These are phyloP conservation scores for Thalassarche chlororhynchos DNA, from an alignment of 2,113 vertebrate genomes.

Conservation along the genomic window DNA sequence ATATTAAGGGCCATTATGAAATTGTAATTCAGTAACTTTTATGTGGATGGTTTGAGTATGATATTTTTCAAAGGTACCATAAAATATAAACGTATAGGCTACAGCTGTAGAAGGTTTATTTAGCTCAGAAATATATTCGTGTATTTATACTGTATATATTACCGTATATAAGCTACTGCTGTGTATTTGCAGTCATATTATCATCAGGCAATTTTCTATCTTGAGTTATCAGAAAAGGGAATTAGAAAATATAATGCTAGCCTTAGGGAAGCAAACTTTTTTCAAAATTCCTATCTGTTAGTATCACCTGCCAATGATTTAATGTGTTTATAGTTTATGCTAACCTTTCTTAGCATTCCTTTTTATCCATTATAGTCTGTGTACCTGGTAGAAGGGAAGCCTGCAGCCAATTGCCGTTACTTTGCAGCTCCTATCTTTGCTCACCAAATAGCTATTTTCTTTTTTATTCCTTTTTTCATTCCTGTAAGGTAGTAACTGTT, in stretches of 20 bases:
- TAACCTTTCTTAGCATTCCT: constrained; percentile 30
- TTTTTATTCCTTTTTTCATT: constrained; percentile 17
- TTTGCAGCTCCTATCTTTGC: neutral
- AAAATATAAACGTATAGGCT: neutral
- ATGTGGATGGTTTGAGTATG: neutral
- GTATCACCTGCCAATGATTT: constrained; percentile 52
- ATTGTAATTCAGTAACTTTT: neutral
- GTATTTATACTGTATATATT: neutral
- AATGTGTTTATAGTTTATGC: constrained; percentile 46
- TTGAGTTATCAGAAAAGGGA: constrained; percentile 34
- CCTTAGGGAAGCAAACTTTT: constrained; percentile 23
- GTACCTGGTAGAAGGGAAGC: constrained; percentile 1
- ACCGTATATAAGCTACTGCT: neutral
- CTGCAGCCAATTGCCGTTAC: neutral
- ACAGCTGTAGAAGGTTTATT: neutral
- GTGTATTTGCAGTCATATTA: neutral
- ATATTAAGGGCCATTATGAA: neutral
- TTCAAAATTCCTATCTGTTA: constrained; percentile 13
- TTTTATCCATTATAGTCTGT: neutral
- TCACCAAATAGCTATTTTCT: neutral
- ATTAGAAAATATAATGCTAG: constrained; percentile 31
- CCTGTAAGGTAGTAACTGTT: neutral
- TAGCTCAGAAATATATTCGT: neutral
- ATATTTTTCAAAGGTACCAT: neutral
- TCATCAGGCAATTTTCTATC: neutral